Percentiles rank a stretch among this genome's conserved stretches.
Evolutionary conservation across 2,888 invertebrate genomes (phyloP).

Genomic region (Phengaris arion): DNA sequence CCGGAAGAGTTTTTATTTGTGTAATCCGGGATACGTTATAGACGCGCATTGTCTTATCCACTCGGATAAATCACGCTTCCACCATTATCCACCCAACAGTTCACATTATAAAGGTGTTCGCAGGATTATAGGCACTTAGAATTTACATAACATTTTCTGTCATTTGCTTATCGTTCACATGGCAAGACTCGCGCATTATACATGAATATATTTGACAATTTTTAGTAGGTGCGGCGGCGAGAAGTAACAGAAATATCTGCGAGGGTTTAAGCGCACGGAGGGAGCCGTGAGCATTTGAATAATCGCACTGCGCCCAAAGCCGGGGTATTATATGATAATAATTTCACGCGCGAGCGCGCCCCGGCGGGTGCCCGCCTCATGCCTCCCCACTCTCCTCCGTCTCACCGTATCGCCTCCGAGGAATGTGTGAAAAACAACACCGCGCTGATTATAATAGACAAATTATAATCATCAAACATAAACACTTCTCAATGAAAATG

Average conservation of each 20-base stretch:
- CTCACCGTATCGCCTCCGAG: slow-evolving; percentile 52
- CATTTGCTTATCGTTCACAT: slow-evolving; percentile 77
- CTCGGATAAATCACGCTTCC: slow-evolving; percentile 63
- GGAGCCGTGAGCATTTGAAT: slow-evolving; percentile 72
- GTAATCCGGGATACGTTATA: slow-evolving; percentile 46
- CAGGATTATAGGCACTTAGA: slow-evolving; percentile 68
- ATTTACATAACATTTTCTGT: slow-evolving; percentile 78
- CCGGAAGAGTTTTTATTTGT: slow-evolving; percentile 1
- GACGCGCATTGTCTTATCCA: slow-evolving; percentile 58
- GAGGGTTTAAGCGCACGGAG: slow-evolving; percentile 44
- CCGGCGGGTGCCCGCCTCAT: slow-evolving; percentile 48
- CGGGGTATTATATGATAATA: slow-evolving; percentile 77
- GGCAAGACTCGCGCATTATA: slow-evolving; percentile 72
- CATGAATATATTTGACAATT: slow-evolving; percentile 75
- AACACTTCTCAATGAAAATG: no score
- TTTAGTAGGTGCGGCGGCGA: slow-evolving; percentile 60
- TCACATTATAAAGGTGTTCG: slow-evolving; percentile 66
- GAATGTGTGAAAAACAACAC: slow-evolving; percentile 72
- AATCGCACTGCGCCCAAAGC: slow-evolving; percentile 68
- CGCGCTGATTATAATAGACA: slow-evolving; percentile 47
- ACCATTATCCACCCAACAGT: slow-evolving; percentile 58
- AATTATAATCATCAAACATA: slow-evolving; percentile 33
- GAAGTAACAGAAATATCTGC: slow-evolving; percentile 60
- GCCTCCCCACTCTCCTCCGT: slow-evolving; percentile 45
- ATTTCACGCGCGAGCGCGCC: slow-evolving; percentile 72